These are phyloP conservation scores for Ctenicera cuprea DNA, from an alignment of 2,888 invertebrate species.

Conservation along the genomic window DNA sequence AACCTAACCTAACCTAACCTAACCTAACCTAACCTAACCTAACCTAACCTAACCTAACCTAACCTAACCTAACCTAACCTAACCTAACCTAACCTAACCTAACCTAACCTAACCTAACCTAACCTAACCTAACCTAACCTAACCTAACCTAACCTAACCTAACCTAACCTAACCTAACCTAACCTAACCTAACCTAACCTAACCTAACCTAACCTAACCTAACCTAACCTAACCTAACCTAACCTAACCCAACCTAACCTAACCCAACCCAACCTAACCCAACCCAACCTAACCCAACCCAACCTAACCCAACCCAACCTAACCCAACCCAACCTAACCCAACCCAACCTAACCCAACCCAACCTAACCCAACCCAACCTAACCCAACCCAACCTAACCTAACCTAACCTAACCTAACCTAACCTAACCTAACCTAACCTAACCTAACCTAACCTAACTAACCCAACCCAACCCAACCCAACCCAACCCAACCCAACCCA, in stretches of 20 bases:
- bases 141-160: constrained; percentile 53
- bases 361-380: constrained; percentile 60
- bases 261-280: constrained; percentile 60
- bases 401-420: constrained; percentile 28
- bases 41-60: constrained; percentile 52
- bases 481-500: constrained; percentile 12
- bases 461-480: constrained; percentile 10
- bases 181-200: constrained; percentile 54
- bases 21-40: constrained; percentile 42
- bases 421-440: constrained; percentile 55
- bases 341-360: constrained; percentile 42
- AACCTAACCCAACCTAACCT: constrained; percentile 59
- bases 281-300: constrained; percentile 58
- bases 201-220: constrained; percentile 54
- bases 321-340: constrained; percentile 56
- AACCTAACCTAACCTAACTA: constrained; percentile 42
- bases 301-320: constrained; percentile 61
- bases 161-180: constrained; percentile 54
- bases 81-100: constrained; percentile 54
- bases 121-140: constrained; percentile 53
- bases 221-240: constrained; percentile 57
- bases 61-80: constrained; percentile 44
- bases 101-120: constrained; percentile 52
- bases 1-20: constrained; percentile 49
- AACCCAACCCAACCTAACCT: constrained; percentile 47